Percentiles rank a stretch among this genome's conserved stretches.
phyloP scores from a whole-genome alignment of 2,888 invertebrate species.

The Cheilosia soror region DNA sequence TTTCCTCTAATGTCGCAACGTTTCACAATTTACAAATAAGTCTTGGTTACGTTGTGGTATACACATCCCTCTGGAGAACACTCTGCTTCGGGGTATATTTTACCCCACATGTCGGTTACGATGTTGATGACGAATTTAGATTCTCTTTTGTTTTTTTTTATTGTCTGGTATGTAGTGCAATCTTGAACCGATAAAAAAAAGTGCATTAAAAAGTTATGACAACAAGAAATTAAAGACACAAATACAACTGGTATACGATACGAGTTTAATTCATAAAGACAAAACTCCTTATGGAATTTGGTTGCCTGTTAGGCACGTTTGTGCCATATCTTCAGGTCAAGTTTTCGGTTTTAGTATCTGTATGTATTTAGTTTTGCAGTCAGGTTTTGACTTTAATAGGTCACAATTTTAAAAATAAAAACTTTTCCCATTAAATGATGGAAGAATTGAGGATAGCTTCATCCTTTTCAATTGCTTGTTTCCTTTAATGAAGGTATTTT shows the following conservation, averaged over 20 bases:
- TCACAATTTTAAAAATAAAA: conserved; percentile 54
- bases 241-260: conserved; percentile 16
- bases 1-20: conserved; percentile 36
- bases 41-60: conserved; percentile 13
- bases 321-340: conserved; percentile 76
- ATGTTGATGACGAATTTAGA: conserved; percentile 32
- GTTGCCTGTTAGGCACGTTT: conserved; percentile 77
- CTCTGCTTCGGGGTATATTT: conserved; percentile 13
- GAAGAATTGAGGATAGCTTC: conserved; percentile 11
- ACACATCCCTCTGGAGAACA: conserved; percentile 9
- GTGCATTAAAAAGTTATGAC: conserved; percentile 57
- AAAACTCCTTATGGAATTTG: conserved; percentile 53
- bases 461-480: conserved; percentile 22
- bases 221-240: conserved; percentile 50
- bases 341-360: conserved; percentile 61
- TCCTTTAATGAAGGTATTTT: conserved; percentile 28
- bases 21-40: conserved; percentile 42
- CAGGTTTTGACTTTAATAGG: conserved; percentile 51
- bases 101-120: conserved; percentile 38
- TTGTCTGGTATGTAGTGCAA: conserved; percentile 48
- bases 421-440: conserved; percentile 57
- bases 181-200: conserved; percentile 50
- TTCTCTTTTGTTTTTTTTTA: conserved; percentile 23
- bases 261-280: conserved; percentile 49
- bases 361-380: conserved; percentile 27